A percentile compares a stretch with the other conserved stretches of the same genome.
Evolutionary conservation across 2,888 invertebrate genomes (phyloP).

Genomic region (Sarcophaga carnaria): DNA sequence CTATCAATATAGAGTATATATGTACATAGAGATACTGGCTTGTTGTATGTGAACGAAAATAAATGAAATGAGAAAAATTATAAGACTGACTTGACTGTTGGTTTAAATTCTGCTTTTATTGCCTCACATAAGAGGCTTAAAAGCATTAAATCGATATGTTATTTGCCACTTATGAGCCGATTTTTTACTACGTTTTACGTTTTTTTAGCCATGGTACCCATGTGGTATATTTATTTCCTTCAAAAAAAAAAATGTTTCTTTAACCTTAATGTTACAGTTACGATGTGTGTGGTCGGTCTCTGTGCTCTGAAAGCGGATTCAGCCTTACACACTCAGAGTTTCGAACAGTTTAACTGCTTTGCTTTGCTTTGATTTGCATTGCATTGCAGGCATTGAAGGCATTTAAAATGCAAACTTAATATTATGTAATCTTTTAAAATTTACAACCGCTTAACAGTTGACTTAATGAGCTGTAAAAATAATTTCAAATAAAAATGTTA

Average conservation of each 20-base stretch:
- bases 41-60: background rate
- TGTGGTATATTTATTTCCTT: background rate
- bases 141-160: constrained; percentile 68
- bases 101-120: constrained; percentile 65
- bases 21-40: no score
- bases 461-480: constrained; percentile 72
- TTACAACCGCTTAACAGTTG: constrained; percentile 70
- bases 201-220: background rate
- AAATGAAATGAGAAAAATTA: constrained; percentile 1
- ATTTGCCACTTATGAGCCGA: constrained; percentile 63
- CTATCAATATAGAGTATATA: constrained; percentile 39
- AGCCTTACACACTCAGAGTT: background rate
- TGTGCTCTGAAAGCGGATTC: background rate
- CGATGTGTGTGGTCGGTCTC: constrained; percentile 65
- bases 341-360: constrained; percentile 1
- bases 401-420: constrained; percentile 62
- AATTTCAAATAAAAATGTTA: constrained; percentile 72
- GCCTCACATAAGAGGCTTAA: constrained; percentile 68
- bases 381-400: constrained; percentile 8
- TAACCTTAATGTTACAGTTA: constrained; percentile 67
- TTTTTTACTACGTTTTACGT: constrained; percentile 12
- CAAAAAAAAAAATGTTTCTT: constrained; percentile 39
- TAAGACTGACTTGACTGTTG: background rate
- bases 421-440: constrained; percentile 69
- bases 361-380: background rate